These are phyloP conservation scores for Volucella inflata DNA, from an alignment of 2,888 invertebrate species.

Conservation along the genomic window DNA sequence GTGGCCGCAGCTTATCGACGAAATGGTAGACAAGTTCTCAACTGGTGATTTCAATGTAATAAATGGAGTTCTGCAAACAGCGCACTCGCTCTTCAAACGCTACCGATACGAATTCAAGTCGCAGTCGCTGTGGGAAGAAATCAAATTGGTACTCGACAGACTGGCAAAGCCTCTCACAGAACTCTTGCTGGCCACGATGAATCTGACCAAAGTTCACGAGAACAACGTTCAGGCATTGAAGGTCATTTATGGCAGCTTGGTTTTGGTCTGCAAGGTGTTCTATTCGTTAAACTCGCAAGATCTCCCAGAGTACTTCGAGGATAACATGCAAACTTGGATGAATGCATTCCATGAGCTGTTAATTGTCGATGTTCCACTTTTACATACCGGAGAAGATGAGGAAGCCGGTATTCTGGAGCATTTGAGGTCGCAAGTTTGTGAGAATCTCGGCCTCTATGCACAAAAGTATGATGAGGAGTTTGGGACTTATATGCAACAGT, in stretches of 20 bases:
- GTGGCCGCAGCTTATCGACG: conserved; percentile 96
- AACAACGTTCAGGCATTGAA: conserved; percentile 91
- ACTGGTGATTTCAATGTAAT: conserved; percentile 97
- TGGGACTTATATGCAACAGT: conserved; percentile 92
- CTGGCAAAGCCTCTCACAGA: conserved; percentile 97
- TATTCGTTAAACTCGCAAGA: conserved; percentile 99
- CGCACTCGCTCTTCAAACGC: conserved; percentile 97
- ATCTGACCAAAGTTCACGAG: conserved; percentile 90
- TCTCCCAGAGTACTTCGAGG: conserved; percentile 99
- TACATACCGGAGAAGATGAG: conserved; percentile 92
- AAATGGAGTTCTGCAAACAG: conserved; percentile 96
- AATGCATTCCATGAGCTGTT: conserved; percentile 92
- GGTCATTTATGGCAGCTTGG: conserved; percentile 94
- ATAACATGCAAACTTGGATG: conserved; percentile 99
- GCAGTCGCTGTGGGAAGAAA: conserved; percentile 97
- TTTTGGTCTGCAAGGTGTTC: conserved; percentile 96
- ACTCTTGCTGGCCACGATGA: conserved; percentile 95
- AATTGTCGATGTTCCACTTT: conserved; percentile 89
- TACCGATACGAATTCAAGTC: conserved; percentile 98
- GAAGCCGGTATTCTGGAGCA: conserved; percentile 95
- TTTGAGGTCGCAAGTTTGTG: conserved; percentile 97
- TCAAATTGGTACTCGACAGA: conserved; percentile 96
- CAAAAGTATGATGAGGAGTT: conserved; percentile 99
- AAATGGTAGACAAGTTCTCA: conserved; percentile 96
- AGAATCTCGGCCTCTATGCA: conserved; percentile 96